Percentiles rank a stretch among this genome's conserved stretches.
Conservation (phyloP, 2,888 invertebrate genomes). For the Epirrhoe alternata region DNA sequence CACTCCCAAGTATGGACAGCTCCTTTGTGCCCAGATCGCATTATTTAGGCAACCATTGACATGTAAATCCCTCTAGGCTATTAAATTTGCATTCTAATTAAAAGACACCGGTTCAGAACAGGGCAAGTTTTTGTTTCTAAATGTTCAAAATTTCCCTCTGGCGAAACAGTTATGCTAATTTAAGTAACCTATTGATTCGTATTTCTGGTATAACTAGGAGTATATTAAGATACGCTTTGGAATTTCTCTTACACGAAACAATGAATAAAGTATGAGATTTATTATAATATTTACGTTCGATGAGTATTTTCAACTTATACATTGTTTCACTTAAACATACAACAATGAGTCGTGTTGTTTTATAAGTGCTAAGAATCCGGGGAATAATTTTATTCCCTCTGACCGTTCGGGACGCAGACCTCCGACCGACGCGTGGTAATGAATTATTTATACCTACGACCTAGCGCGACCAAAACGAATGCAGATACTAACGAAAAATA, state of each 20-base stretch:
- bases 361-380: constrained; percentile 62
- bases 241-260: constrained; percentile 41
- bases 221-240: constrained; percentile 31
- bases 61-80: constrained; percentile 81
- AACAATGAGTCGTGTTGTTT: constrained; percentile 54
- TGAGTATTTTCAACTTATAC: constrained; percentile 38
- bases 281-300: constrained; percentile 46
- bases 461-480: constrained; percentile 81
- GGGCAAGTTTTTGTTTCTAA: constrained; percentile 58
- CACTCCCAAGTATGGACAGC: constrained; percentile 47
- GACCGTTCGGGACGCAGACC: constrained; percentile 60
- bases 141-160: constrained; percentile 41
- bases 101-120: constrained; percentile 67
- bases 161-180: constrained; percentile 29
- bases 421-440: constrained; percentile 80
- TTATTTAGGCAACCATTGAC: constrained; percentile 81
- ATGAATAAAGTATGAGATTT: constrained; percentile 46
- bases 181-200: constrained; percentile 31
- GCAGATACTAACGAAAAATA: constrained; percentile 81
- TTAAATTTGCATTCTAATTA: constrained; percentile 85
- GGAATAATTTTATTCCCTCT: constrained; percentile 72
- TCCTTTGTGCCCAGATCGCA: constrained; percentile 77
- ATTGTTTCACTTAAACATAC: constrained; percentile 36
- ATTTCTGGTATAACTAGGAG: constrained; percentile 29
- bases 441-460: constrained; percentile 80